Base-by-base conservation (phyloP, 2,113 vertebrate species). In the Piprites chloris region DNA sequence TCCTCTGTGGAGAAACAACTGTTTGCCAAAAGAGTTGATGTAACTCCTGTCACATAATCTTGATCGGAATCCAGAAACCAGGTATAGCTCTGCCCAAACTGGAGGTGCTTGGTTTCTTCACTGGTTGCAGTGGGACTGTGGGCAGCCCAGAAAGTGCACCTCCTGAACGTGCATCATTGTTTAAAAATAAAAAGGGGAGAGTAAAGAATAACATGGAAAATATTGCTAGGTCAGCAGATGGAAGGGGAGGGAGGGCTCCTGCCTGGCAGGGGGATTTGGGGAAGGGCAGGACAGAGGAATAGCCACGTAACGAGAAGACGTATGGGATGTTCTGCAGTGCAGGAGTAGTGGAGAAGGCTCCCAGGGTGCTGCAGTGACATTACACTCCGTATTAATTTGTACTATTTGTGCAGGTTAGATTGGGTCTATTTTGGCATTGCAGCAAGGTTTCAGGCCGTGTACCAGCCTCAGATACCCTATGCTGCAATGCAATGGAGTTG, bases 131-230 rank as follows among this genome's bases (percentile, higher is more conserved):
- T 33, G 44, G 62, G 52, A 9, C 69, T 1, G 28, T 0, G 0
- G 65, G 77, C 44, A 61, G 81, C 58, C 20, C 26, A 9, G 89
- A 62, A 74, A 42, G 28, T 9, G 9, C 85, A 76, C 63, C 87
- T 85, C 81, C 74, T 87, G 73, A 35, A 56, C 4, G 46, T 33
- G 74, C 84, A 94, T 95, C 91, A 85, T 37, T 8, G 39, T 89
- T 96, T 96, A 91, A 94, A 95, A 94, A 95, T 85, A 79, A 94
- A 67, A 83, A 82, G 46, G n/a, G 49, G 58, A 87, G 74, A 94
- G 91, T 62, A 65, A 87, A 79, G 61, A 68, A 82, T 44, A 91
- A 87, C 62, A 52, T 0, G 82, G 91, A 91, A 95, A 94, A 93
- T 67, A 90, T 83, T 86, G 87, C 90, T 91, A 71, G 82, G 79